Base-by-base conservation (phyloP, 1,140 invertebrate genomes). In the Brachionus rubens region DNA sequence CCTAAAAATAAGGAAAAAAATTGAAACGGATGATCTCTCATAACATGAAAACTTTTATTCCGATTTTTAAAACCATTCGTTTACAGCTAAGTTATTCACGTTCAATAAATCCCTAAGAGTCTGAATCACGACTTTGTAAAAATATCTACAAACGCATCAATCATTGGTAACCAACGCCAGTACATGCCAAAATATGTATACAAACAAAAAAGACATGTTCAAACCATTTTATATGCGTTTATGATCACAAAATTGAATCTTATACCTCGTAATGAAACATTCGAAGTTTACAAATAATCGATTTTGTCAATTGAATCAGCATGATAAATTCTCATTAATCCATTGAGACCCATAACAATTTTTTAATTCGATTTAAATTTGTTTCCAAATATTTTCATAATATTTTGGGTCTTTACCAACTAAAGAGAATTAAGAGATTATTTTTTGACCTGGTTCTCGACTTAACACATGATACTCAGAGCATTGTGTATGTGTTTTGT, bases 11-110 rank as follows among this genome's bases (percentile, higher is more conserved):
- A 50, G 7, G 68, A 46, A 50, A 72, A 48, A 72, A 19, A 48
- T 19, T 72, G 68, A 50, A 50, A 72, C 14, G 68, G 68, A 72
- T 72, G 68, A 50, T 72, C 68, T 40, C 72, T 24, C n/a, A 75
- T 75, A 4, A 24, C 10, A 56, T 75, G 72, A 56, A 59, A 54
- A 16, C 14, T 10, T 19, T 36, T 24, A 14, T 40, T 75, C n/a
- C 21, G 72, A 75, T 19, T 28, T 33, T 40, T n/a, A n/a, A n/a
- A 75, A 30, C 72, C 72, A 75, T 26, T 41, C 72, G 7, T 28
- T 41, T 9, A 41, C 16, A 14, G 24, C 50, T n/a, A n/a, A 12
- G 21, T 30, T 28, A 28, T 40, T 75, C 72, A n/a, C 72, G 72
- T 47, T 56, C 48, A 16, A 48, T 43, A 0, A 75, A n/a, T n/a